Base-by-base conservation (phyloP, 2,113 vertebrate species). In the Perca fluviatilis region DNA sequence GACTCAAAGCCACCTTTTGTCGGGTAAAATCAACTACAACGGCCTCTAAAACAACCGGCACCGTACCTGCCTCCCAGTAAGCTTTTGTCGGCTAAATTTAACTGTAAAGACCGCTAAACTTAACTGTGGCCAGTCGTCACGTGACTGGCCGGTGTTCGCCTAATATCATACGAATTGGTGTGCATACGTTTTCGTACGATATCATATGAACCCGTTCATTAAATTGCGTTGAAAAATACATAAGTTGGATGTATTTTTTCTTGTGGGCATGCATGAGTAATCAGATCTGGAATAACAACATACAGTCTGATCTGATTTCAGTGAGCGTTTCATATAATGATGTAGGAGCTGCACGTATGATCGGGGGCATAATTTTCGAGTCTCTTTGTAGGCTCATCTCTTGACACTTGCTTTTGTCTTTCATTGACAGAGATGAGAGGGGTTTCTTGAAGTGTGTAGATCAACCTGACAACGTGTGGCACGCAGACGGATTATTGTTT, bases 321-420 rank as follows among this genome's bases (percentile, higher is more conserved):
- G 23, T 63, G 57, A 82, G 57, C 47, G 21, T 49, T 71, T 69
- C 56, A 50, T 47, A 30, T 23, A 27, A 43, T 49, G 57, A 57
- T 61, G 64, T 16, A 23, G 36, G 80, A 64, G 60, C 25, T 33
- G 12, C 12, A 23, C 23, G 68, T 66, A 61, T 75, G 76, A 83
- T 82, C 30, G 23, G 25, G 66, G 69, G 21, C 23, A 9, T 77
- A 53, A 60, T 78, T 80, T 71, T 16, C 16, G n/a, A 86, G 70
- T 88, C 74, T 79, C 67, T 80, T 82, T 82, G 84, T 60, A 6
- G 40, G n/a, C 49, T 12, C 0, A 2, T 79, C 75, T 71, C 77
- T 62, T 63, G 23, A 70, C 75, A 61, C 50, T 77, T 76, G 54
- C 30, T 73, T 73, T 82, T 88, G 74, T 86, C 47, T 79, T 51